Evolutionary conservation across 2,888 invertebrate species (phyloP).

Genomic region (Xanthostigma xanthostigma): DNA sequence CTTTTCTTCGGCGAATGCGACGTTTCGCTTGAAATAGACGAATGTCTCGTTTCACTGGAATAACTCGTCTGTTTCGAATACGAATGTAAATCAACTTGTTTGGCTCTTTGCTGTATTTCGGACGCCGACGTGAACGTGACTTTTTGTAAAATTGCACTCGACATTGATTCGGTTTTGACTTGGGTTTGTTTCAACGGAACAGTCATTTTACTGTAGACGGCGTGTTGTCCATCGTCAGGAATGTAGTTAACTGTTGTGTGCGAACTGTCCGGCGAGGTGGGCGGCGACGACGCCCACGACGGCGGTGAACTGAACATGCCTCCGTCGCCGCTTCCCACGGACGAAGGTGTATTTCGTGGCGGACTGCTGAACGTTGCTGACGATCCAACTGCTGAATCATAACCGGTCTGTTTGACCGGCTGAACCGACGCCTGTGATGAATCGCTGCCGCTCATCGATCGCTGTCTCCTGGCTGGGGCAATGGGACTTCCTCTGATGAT

Average conservation of each 20-base stretch:
- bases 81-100: conserved; percentile 14
- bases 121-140: conserved; percentile 47
- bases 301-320: conserved; percentile 35
- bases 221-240: conserved; percentile 27
- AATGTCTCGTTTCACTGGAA: conserved; percentile 16
- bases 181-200: conserved; percentile 10
- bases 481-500: conserved; percentile 24
- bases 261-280: conserved; percentile 38
- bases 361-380: conserved; percentile 38
- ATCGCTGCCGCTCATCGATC: conserved; percentile 32
- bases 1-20: conserved; percentile 18
- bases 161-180: conserved; percentile 21
- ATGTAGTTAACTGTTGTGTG: conserved; percentile 37
- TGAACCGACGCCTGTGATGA: conserved; percentile 28
- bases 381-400: conserved; percentile 52
- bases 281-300: conserved; percentile 41
- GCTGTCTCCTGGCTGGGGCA: conserved; percentile 32
- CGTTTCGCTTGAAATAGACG: conserved; percentile 13
- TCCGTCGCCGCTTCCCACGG: conserved; percentile 25
- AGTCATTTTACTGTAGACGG: conserved; percentile 8
- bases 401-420: conserved; percentile 22
- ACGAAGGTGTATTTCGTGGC: conserved; percentile 30
- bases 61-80: conserved; percentile 18
- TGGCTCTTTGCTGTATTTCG: conserved; percentile 31
- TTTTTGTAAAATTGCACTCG: conserved; percentile 31